Conservation (phyloP, 2,888 invertebrate species). For the Protodeltote pygarga region DNA sequence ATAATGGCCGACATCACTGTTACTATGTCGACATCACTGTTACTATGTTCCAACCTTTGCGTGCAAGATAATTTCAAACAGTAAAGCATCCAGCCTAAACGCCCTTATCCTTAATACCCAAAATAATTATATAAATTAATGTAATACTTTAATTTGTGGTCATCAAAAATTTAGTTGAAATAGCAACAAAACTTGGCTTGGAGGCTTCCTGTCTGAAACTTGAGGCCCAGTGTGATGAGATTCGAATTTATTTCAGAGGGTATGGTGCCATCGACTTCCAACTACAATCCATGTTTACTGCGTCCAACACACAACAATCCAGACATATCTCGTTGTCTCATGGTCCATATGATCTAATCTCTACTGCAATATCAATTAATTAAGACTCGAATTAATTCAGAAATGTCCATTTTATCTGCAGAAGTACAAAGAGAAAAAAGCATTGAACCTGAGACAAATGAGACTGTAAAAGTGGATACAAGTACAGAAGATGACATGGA, state of each 20-base stretch:
- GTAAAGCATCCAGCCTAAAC: too few relatives aligned
- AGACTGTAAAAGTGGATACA: slow-evolving; percentile 79
- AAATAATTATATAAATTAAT: too few relatives aligned
- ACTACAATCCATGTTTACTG: slow-evolving; percentile 82
- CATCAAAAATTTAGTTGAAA: too few relatives aligned
- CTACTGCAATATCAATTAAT: slow-evolving; percentile 53
- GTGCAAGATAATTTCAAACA: too few relatives aligned
- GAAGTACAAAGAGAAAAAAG: slow-evolving; percentile 83
- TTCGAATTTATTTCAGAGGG: slow-evolving; percentile 86
- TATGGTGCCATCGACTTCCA: slow-evolving; percentile 81
- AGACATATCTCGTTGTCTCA: slow-evolving; percentile 88
- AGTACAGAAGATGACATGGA: slow-evolving; percentile 83
- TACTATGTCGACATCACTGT: too few relatives aligned
- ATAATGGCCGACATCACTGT: too few relatives aligned
- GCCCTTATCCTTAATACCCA: slow-evolving; percentile 19
- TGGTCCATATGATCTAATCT: slow-evolving; percentile 88
- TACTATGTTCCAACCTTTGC: too few relatives aligned
- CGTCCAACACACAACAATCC: slow-evolving; percentile 87
- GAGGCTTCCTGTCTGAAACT: slow-evolving; percentile 71
- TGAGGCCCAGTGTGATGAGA: slow-evolving; percentile 78
- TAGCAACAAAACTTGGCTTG: slow-evolving; percentile 72
- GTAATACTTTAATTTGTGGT: too few relatives aligned
- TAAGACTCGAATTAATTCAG: slow-evolving; percentile 69
- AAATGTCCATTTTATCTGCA: slow-evolving; percentile 84
- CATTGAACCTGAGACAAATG: slow-evolving; percentile 82